A percentile compares a stretch with the other conserved stretches of the same genome.
phyloP scores from a whole-genome alignment of 2,888 invertebrate species.

The Dasypolia templi region DNA sequence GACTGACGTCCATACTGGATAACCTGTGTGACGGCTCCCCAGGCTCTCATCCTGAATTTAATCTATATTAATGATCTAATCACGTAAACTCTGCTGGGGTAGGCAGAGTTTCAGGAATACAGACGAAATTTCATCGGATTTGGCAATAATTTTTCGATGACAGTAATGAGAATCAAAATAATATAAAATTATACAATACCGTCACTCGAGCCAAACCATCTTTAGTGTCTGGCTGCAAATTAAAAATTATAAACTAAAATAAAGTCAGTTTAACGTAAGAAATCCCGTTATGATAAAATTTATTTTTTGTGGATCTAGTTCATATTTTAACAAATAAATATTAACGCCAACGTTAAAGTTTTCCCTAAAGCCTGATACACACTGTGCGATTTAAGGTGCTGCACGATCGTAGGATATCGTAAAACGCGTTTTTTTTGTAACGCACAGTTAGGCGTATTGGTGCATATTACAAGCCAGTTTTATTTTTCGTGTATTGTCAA shows the following conservation, averaged over 20 bases:
- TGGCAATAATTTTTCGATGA: background rate
- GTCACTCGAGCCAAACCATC: conserved; percentile 78
- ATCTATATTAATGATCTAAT: background rate
- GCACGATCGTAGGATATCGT: too few species aligned
- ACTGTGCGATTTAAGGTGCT: too few species aligned
- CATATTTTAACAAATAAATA: background rate
- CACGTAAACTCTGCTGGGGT: background rate
- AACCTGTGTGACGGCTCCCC: background rate
- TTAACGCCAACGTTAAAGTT: background rate
- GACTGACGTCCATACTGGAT: background rate
- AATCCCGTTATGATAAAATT: background rate
- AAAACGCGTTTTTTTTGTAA: too few species aligned
- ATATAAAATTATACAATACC: conserved; percentile 60
- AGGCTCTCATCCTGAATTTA: background rate
- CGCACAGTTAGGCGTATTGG: too few species aligned
- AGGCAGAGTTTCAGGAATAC: background rate
- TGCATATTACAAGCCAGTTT: too few species aligned
- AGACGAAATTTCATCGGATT: background rate
- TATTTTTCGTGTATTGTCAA: too few species aligned
- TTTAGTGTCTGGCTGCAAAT: conserved; percentile 70
- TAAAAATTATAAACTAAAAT: background rate
- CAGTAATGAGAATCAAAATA: background rate
- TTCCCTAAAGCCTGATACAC: background rate
- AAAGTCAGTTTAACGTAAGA: background rate
- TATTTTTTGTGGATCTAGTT: too few species aligned